phyloP scores from a whole-genome alignment of 2,113 vertebrate genomes.

The Solenodon paradoxus region DNA sequence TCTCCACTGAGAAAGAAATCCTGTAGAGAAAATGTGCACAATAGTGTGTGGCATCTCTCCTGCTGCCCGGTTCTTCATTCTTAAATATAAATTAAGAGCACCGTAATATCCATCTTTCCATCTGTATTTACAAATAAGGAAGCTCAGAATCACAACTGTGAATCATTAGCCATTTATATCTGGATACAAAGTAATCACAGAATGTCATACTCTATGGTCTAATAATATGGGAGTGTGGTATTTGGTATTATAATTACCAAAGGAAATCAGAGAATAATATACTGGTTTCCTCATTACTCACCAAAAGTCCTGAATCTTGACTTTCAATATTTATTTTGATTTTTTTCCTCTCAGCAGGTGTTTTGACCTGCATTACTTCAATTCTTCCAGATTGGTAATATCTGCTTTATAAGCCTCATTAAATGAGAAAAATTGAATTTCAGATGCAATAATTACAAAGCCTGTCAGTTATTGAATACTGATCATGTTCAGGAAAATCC shows the following conservation, averaged over 20 bases:
- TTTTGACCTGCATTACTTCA: not conserved
- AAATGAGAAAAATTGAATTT: not conserved
- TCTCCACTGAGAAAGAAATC: not conserved
- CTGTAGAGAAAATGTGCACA: not conserved
- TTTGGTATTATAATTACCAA: not conserved
- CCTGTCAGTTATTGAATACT: not conserved
- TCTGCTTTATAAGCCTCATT: too few species aligned
- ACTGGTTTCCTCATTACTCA: not conserved
- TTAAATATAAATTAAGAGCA: not conserved
- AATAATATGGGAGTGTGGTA: not conserved
- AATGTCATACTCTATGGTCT: not conserved
- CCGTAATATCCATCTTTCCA: not conserved
- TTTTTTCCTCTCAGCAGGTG: not conserved
- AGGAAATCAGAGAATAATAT: not conserved
- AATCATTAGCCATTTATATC: not conserved
- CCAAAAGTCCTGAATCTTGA: not conserved
- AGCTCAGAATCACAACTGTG: not conserved
- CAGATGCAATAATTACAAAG: not conserved
- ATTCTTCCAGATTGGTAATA: not conserved
- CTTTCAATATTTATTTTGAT: not conserved
- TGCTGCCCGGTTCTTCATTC: not conserved
- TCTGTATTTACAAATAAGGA: too few species aligned
- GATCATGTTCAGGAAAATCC: not conserved
- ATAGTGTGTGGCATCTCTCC: too few species aligned
- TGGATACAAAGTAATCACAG: not conserved